Percentiles rank a stretch among this genome's conserved stretches.
phyloP scores from a whole-genome alignment of 2,113 vertebrate genomes.

The Hassar affinis region DNA sequence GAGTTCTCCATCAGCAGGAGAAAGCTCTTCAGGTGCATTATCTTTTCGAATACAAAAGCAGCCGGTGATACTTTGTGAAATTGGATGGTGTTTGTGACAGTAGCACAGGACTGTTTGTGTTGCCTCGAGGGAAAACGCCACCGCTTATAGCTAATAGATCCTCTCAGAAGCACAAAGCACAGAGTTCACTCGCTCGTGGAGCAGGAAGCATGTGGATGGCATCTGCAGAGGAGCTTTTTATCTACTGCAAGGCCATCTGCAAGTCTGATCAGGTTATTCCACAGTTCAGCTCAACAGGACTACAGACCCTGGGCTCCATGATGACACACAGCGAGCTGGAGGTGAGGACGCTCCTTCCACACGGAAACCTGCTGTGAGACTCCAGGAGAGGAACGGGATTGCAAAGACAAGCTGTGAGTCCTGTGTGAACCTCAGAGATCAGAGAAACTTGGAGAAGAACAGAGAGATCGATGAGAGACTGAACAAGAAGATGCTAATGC shows the following conservation, averaged over 20 bases:
- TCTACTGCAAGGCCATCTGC: neutral
- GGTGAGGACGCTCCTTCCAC: neutral
- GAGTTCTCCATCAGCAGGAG: neutral
- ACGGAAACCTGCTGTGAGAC: neutral
- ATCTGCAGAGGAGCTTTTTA: constrained; percentile 1
- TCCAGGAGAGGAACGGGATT: neutral
- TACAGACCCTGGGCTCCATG: neutral
- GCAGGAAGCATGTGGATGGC: neutral
- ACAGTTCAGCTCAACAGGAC: constrained; percentile 22
- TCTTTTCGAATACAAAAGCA: neutral
- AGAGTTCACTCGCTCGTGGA: neutral
- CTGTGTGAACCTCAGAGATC: neutral
- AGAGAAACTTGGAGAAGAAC: too few relatives aligned
- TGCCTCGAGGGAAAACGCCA: constrained; percentile 1
- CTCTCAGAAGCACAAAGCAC: neutral
- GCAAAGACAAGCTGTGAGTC: neutral
- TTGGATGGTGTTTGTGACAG: neutral
- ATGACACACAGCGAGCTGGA: neutral
- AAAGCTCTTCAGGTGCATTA: neutral
- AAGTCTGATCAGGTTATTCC: constrained; percentile 30
- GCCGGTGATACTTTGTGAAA: neutral
- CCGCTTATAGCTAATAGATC: neutral
- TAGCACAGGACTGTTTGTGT: neutral
- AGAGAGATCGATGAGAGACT: too few relatives aligned
- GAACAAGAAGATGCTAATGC: too few relatives aligned